phyloP scores from a whole-genome alignment of 2,797 vertebrate genomes.

The Tokudaia muenninki region DNA sequence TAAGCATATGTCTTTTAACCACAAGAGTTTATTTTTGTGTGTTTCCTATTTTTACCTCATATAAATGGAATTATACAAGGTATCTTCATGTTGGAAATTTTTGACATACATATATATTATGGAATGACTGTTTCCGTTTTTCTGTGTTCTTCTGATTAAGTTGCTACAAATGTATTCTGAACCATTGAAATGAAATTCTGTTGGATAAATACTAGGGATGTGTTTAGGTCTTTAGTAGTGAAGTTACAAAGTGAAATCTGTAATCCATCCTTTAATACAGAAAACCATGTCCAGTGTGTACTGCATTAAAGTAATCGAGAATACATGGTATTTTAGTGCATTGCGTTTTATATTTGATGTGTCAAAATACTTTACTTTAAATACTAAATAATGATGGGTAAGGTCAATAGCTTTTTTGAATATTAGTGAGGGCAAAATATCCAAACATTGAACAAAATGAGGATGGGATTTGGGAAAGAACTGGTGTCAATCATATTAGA shows the following conservation, averaged over 20 bases:
- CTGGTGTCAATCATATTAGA: not conserved
- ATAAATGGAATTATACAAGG: not conserved
- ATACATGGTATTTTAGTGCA: not conserved
- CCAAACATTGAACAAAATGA: slow-evolving; percentile 40
- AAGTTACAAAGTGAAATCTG: not conserved
- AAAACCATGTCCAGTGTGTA: not conserved
- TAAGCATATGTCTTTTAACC: slow-evolving; percentile 5
- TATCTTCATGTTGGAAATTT: not conserved
- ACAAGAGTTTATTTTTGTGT: slow-evolving; percentile 3
- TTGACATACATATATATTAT: not conserved
- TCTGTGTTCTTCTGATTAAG: not conserved
- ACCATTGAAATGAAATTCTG: not conserved
- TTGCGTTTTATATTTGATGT: not conserved
- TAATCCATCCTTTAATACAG: not conserved
- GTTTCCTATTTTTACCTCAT: not conserved
- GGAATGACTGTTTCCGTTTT: slow-evolving; percentile 35
- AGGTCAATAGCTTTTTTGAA: slow-evolving; percentile 34
- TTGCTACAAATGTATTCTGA: slow-evolving; percentile 6
- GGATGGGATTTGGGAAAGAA: not conserved
- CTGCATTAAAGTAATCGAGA: not conserved
- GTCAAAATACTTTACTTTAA: slow-evolving; percentile 18
- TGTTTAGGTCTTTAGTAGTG: not conserved
- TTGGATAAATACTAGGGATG: not conserved
- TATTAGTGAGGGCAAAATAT: slow-evolving; percentile 5
- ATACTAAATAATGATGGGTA: slow-evolving; percentile 4